phyloP scores from a whole-genome alignment of 2,888 invertebrate genomes.

The Papilio gigon region DNA sequence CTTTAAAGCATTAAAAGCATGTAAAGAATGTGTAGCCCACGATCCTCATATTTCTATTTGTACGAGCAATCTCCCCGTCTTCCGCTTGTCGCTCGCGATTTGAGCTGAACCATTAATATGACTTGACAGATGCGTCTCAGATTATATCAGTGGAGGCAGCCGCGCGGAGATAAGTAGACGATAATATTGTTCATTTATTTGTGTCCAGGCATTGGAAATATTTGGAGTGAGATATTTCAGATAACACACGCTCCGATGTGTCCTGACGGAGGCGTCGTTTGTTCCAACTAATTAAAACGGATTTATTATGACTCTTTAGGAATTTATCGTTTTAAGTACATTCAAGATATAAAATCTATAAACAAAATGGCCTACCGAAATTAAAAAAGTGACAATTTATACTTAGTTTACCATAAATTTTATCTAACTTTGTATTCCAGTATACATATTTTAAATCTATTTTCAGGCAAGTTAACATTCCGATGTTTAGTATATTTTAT shows the following conservation, averaged over 20 bases:
- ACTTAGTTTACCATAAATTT: not conserved
- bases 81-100: slow-evolving; percentile 36
- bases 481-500: not conserved
- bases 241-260: slow-evolving; percentile 34
- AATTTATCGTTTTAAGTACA: slow-evolving; percentile 42
- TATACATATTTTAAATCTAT: too few species aligned
- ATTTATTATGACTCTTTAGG: slow-evolving; percentile 40
- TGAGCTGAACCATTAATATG: slow-evolving; percentile 44
- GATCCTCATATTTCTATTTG: slow-evolving; percentile 39
- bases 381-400: too few species aligned
- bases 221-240: slow-evolving; percentile 43
- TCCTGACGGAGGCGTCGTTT: slow-evolving; percentile 36
- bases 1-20: not conserved
- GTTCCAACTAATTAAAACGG: slow-evolving; percentile 44
- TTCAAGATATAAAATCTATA: slow-evolving; percentile 31
- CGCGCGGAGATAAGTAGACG: slow-evolving; percentile 48
- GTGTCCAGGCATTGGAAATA: slow-evolving; percentile 42
- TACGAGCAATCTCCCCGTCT: slow-evolving; percentile 30
- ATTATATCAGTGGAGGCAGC: slow-evolving; percentile 50
- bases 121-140: slow-evolving; percentile 55
- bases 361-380: too few species aligned
- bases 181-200: slow-evolving; percentile 53
- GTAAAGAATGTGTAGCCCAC: not conserved
- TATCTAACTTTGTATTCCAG: too few species aligned
- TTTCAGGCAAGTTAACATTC: not conserved